Percentiles rank a stretch among this genome's conserved stretches.
phyloP scores from a whole-genome alignment of 2,113 vertebrate genomes.

The Hippoglossus stenolepis region DNA sequence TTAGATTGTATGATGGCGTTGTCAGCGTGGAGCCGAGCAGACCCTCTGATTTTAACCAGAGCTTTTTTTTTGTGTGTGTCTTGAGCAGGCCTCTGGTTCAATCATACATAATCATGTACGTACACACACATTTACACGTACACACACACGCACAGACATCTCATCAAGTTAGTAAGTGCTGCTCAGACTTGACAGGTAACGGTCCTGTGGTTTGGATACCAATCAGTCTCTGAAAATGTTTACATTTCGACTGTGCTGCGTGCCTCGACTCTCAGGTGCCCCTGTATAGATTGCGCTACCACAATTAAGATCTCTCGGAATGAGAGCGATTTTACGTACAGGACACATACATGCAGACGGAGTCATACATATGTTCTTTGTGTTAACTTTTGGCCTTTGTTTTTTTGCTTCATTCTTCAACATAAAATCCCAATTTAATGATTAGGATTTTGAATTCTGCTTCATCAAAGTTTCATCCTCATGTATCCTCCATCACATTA shows the following conservation, averaged over 20 bases:
- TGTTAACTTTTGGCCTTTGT: conserved; percentile 1
- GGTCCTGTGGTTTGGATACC: conserved; percentile 80
- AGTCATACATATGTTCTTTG: neutral
- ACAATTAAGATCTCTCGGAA: conserved; percentile 68
- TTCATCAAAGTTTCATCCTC: neutral
- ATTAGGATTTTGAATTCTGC: neutral
- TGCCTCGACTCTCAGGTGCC: conserved; percentile 74
- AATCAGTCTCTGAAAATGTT: conserved; percentile 81
- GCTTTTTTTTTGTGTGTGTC: conserved; percentile 63
- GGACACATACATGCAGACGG: conserved; percentile 17
- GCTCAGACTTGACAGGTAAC: conserved; percentile 77
- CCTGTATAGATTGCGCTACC: conserved; percentile 51
- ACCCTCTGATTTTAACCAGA: conserved; percentile 83
- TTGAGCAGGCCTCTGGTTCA: conserved; percentile 69
- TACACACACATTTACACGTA: conserved; percentile 59
- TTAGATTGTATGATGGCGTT: conserved; percentile 66
- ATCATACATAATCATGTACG: conserved; percentile 77
- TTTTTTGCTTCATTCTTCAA: neutral
- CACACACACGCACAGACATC: conserved; percentile 49
- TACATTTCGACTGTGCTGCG: conserved; percentile 71
- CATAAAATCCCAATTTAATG: neutral
- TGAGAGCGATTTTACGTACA: conserved; percentile 47
- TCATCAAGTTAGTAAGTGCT: conserved; percentile 68
- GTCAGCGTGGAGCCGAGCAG: conserved; percentile 69
- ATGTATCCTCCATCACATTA: conserved; percentile 7